Base-by-base conservation (phyloP, 2,113 vertebrate genomes). In the Oryzias javanicus region DNA sequence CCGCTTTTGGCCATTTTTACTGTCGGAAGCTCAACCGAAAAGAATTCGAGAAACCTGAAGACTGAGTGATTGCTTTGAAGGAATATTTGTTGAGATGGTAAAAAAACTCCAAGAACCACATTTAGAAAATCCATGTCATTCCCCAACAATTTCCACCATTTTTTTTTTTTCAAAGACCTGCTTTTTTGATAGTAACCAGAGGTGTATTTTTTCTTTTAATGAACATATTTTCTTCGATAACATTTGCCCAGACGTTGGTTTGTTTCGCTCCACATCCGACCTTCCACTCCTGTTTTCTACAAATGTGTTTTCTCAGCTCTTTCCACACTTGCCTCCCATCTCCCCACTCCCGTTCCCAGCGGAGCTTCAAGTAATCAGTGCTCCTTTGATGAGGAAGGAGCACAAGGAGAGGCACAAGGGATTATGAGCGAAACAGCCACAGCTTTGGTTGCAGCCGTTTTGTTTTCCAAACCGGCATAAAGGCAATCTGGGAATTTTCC, bases 341-440 rank as follows among this genome's bases (percentile, higher is more conserved):
- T 79, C 53, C 53, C 54, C 63, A 24, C 47, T 42, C 53, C 25
- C 12, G 42, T 69, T 87, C 83, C 82, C 85, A 79, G 67, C 12
- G 45, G 76, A 83, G 67, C 64, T 72, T 70, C 74, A 72, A 80
- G 82, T 80, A 88, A 87, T 87, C 84, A 87, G 82, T 16, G 44
- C 62, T 81, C 68, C 79, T 88, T 84, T 88, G 84, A 87, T 83
- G 79, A 65, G 76, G 79, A 79, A 74, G 74, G 74, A 77, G 72
- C 14, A 53, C 75, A 73, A 64, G 42, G 62, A 82, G 70, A 80
- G 73, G 76, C 73, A 74, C 75, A 22, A 42, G 60, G 78, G 84
- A 87, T 82, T 80, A 82, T 27, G 58, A 60, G 62, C 72, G 76
- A 78, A 88, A 85, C 84, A 87, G 81, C 76, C 80, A 60, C 63